phyloP scores from a whole-genome alignment of 2,113 vertebrate species.

The Stomatorhinus ivindoensis region DNA sequence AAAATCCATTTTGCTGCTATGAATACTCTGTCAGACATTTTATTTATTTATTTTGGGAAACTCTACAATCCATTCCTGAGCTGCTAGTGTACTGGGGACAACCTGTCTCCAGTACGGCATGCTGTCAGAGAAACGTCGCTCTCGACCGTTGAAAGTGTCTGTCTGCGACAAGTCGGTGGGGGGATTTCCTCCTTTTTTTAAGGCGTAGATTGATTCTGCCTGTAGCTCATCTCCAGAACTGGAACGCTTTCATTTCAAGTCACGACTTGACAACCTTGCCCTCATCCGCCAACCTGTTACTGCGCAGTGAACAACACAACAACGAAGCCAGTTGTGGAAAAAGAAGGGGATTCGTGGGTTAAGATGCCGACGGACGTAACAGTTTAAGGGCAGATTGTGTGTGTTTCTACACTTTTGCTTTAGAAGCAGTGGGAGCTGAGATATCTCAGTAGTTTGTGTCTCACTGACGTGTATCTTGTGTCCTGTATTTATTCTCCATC shows the following conservation, averaged over 20 bases:
- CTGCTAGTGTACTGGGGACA: not conserved
- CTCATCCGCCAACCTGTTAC: not conserved
- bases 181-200: not conserved
- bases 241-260: conserved; percentile 5
- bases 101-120: not conserved
- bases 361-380: not conserved
- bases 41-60: not conserved
- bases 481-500: not conserved
- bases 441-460: not conserved
- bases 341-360: not conserved
- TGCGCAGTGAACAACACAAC: not conserved
- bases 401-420: not conserved
- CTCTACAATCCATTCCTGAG: not conserved
- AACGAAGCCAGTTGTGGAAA: not conserved
- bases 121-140: not conserved
- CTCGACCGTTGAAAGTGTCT: not conserved
- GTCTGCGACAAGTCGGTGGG: not conserved
- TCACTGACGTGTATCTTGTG: not conserved
- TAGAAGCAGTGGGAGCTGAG: not conserved
- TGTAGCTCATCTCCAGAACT: not conserved
- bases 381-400: conserved; percentile 12
- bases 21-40: not conserved
- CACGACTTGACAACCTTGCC: not conserved
- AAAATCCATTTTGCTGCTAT: not conserved
- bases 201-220: not conserved